Base-by-base conservation (phyloP, 2,797 vertebrate species). In the Salmo trutta region DNA sequence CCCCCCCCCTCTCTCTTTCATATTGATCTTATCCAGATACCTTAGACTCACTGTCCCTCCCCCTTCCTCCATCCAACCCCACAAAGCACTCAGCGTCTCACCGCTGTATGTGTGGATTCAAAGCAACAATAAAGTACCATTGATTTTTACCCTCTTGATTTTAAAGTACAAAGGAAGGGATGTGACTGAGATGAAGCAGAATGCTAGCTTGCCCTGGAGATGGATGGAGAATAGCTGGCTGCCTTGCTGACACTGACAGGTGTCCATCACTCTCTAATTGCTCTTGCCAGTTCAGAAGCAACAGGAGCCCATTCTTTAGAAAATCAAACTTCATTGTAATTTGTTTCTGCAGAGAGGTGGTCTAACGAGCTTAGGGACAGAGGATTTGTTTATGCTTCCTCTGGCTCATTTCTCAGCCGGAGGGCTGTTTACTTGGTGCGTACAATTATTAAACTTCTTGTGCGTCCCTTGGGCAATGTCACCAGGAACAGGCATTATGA, bases 101-200 rank as follows among this genome's bases (percentile, higher is more conserved):
- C 76, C 29, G 19, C 81, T 77, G 79, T 85, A 80, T 79, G 82
- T 89, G 78, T 76, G 78, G 83, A 85, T 69, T 72, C 77, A 84
- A 85, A 89, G 77, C 64, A 84, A 90, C 82, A 90, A 88, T 87
- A 85, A 88, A 85, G 85, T 59, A 68, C 65, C 66, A 93, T 90
- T 88, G 90, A 47, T 14, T 47, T 86, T 64, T 76, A 69, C 41
- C 80, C 59, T 62, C 77, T 85, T 85, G 77, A 76, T 83, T 88
- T 86, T 84, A 86, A 93, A 93, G 91, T 89, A 90, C 90, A 88
- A 83, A 79, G 21, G 69, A 89, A 85, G 81, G 76, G 51, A 78
- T 82, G 77, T 14, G 41, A 51, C 31, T 47, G 29, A 29, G 56
- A 1, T 17, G 33, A 71, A 27, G 41, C 64, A 56, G n/a, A 53